These are phyloP conservation scores for Riptortus pedestris DNA, from an alignment of 1,140 invertebrate genomes.

Conservation along the genomic window DNA sequence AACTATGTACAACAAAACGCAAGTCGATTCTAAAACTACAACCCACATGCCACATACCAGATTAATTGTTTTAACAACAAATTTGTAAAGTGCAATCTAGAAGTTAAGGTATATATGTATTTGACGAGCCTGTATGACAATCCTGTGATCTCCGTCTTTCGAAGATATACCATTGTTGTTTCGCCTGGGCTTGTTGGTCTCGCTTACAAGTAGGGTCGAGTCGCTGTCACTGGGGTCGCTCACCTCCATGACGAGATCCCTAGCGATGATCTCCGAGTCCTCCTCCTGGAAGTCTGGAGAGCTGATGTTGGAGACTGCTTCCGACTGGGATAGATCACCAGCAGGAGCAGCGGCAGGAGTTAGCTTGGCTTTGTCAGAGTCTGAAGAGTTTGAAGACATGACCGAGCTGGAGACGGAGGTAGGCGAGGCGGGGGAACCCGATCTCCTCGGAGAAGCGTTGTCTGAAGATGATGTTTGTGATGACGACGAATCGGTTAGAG, in stretches of 20 bases:
- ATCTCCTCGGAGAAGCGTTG: conserved; percentile 40
- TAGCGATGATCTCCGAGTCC: conserved; percentile 49
- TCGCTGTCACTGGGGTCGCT: conserved; percentile 78
- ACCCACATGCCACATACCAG: background rate
- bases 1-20: background rate
- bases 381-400: conserved; percentile 59
- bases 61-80: background rate
- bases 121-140: conserved; percentile 62
- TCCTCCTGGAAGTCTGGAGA: conserved; percentile 77
- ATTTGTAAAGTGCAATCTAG: background rate
- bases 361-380: conserved; percentile 29
- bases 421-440: conserved; percentile 63
- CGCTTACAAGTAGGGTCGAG: conserved; percentile 43
- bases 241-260: conserved; percentile 63
- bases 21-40: background rate
- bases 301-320: conserved; percentile 75
- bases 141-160: conserved; percentile 55
- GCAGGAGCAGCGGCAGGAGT: conserved; percentile 19
- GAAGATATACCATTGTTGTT: conserved; percentile 27
- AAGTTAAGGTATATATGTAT: background rate
- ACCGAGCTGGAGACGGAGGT: conserved; percentile 76
- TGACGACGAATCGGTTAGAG: conserved; percentile 34
- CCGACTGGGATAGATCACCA: conserved; percentile 42
- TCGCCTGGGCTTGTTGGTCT: conserved; percentile 32
- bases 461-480: conserved; percentile 34